These are phyloP conservation scores for Grallaria varia DNA, from an alignment of 2,113 vertebrate genomes.

Conservation along the genomic window DNA sequence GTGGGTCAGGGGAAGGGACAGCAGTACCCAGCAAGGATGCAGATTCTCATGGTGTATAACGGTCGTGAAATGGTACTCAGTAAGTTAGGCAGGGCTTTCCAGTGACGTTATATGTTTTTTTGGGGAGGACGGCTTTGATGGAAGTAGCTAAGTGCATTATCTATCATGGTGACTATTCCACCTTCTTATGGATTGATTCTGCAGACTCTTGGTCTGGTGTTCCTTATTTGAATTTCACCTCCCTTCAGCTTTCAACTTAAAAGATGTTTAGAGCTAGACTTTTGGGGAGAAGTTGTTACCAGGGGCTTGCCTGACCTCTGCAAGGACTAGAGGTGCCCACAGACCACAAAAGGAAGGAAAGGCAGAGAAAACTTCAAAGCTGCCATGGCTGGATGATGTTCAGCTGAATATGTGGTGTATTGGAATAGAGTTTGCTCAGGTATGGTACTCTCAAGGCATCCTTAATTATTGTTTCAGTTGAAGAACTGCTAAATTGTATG, in stretches of 20 bases:
- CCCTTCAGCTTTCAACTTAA: background rate
- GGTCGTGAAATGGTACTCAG: background rate
- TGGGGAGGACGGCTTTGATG: fast-evolving
- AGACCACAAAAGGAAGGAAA: background rate
- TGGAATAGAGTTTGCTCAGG: background rate
- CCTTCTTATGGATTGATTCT: background rate
- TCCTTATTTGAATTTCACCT: background rate
- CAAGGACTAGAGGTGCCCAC: background rate
- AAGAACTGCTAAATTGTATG: background rate
- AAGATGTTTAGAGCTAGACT: background rate
- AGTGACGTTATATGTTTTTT: background rate
- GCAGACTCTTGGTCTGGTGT: no score
- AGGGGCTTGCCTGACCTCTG: background rate
- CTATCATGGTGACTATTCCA: background rate
- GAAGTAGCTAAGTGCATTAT: background rate
- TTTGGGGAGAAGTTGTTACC: background rate
- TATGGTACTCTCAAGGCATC: background rate
- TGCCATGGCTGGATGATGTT: background rate
- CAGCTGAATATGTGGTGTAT: background rate
- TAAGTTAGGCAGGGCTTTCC: background rate
- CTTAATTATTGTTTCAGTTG: background rate
- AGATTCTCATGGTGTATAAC: fast-evolving
- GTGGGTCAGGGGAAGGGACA: fast-evolving
- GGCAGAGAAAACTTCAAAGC: background rate
- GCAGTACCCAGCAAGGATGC: background rate